Conservation (phyloP, 1,140 invertebrate genomes). For the Zaprionus tsacasi region DNA sequence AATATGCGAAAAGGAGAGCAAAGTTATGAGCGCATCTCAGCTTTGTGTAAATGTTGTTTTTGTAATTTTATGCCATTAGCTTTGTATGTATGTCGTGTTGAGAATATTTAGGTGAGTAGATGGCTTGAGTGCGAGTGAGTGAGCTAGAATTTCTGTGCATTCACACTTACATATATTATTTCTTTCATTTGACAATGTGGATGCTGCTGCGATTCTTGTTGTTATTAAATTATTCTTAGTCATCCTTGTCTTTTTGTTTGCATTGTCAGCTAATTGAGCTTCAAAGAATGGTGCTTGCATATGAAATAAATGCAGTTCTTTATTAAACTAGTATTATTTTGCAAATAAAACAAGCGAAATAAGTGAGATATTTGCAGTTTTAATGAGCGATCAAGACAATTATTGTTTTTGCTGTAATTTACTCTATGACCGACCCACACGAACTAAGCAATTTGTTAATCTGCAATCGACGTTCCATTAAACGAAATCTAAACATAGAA, state of each 20-base stretch:
- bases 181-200: not conserved
- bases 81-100: not conserved
- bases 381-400: not conserved
- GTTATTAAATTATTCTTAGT: not conserved
- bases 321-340: not conserved
- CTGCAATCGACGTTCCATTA: conserved; percentile 2
- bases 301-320: not conserved
- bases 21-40: too few relatives aligned
- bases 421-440: not conserved
- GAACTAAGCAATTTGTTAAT: conserved; percentile 4
- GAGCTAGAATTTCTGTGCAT: not conserved
- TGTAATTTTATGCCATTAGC: too few relatives aligned
- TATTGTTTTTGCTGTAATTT: not conserved
- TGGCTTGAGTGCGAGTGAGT: not conserved
- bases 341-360: not conserved
- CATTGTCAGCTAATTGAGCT: not conserved
- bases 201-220: not conserved
- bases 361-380: not conserved
- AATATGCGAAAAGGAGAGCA: too few relatives aligned
- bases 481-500: conserved; percentile 10
- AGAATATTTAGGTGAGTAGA: not conserved
- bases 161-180: too few relatives aligned
- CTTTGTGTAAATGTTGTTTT: too few relatives aligned
- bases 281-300: not conserved
- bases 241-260: not conserved